Evolutionary conservation across 2,113 vertebrate species (phyloP), one percentile per base, ranked within the genome.

Genomic region (Cathartes aura): DNA sequence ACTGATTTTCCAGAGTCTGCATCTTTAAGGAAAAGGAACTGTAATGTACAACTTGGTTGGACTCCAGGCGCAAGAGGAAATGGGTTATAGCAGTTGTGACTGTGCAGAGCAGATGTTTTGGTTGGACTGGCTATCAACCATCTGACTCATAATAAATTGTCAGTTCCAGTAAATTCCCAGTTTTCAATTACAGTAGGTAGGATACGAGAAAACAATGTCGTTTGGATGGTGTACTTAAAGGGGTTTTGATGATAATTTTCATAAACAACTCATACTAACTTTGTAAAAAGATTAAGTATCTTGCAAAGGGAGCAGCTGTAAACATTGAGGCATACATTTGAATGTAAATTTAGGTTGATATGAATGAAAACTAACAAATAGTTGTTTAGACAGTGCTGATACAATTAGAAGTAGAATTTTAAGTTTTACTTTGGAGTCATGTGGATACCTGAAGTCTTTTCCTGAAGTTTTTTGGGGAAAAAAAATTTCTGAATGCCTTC

Each of bases 131-230:
- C 97, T 97, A 96, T 98, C 97, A 97, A 96, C 97, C 96, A 87
- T 98, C 98, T 98, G 98, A 98, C 98, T 98, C 98, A 98, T 98
- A 97, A 98, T 97, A 98, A 98, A 98, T 98, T 98, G 97, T 98
- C 97, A 98, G 95, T 99, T 98, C 98, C 98, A 98, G 98, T 98
- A 98, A 99, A 95, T 98, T 98, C 98, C 93, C 97, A 98, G 98
- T 98, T 98, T 98, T 98, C 97, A 98, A 71, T 98, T 98, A 98
- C 98, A 98, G 98, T 98, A 98, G 98, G 98, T 98, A 98, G 98
- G 97, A 98, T 98, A 93, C 53, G 67, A 97, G 96, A 98, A 98
- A 98, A 98, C 97, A 98, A 95, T 96, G 86, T 89, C 8, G 42
- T 97, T 97, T 90, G 97, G 87, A 96, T 91, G 93, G 94, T 96